phyloP scores from a whole-genome alignment of 2,113 vertebrate species.

The Heterochromis multidens region DNA sequence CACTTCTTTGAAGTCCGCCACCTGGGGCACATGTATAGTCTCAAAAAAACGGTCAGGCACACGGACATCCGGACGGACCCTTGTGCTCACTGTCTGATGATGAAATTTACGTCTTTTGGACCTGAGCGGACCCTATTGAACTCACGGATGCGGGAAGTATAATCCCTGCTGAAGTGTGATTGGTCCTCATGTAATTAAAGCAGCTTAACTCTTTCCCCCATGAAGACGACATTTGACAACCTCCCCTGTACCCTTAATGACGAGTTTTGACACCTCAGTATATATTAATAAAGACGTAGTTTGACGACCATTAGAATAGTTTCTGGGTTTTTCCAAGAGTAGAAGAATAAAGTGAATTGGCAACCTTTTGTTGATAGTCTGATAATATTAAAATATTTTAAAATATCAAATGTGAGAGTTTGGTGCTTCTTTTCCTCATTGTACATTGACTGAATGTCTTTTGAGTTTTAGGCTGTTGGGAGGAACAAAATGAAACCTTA shows the following conservation, averaged over 20 bases:
- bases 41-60: not conserved
- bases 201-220: not conserved
- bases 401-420: not conserved
- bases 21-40: not conserved
- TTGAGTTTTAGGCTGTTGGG: not conserved
- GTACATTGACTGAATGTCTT: not conserved
- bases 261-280: not conserved
- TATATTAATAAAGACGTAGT: not conserved
- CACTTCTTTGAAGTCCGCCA: not conserved
- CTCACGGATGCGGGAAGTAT: no score
- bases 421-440: not conserved
- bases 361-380: not conserved
- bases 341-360: not conserved
- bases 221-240: not conserved
- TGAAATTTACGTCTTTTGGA: not conserved
- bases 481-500: not conserved
- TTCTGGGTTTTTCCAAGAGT: no score
- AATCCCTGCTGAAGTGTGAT: no score
- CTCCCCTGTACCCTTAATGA: not conserved
- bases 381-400: not conserved
- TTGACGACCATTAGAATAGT: no score
- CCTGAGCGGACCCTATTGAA: no score
- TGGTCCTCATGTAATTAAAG: no score
- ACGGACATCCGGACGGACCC: not conserved
- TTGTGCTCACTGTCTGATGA: not conserved